These are phyloP conservation scores for Phengaris alcon DNA, from an alignment of 2,888 invertebrate species.

Conservation along the genomic window DNA sequence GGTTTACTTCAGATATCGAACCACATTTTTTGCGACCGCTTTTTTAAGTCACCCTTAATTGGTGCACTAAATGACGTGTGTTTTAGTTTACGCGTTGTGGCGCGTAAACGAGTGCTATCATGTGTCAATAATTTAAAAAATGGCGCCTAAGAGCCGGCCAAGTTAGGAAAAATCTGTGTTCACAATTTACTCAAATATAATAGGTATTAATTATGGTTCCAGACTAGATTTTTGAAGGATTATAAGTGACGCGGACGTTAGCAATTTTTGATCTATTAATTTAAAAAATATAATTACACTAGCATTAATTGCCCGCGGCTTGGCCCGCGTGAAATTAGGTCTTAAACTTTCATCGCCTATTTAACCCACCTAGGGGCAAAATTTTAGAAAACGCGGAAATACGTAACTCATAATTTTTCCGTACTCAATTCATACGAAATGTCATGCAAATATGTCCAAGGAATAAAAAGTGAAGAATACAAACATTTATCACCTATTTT, in stretches of 20 bases:
- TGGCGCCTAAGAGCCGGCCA: neutral
- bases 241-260: no score
- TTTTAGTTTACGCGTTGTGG: neutral
- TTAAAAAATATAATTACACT: no score
- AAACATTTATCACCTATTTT: no score
- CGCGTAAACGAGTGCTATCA: neutral
- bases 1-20: slow-evolving; percentile 62
- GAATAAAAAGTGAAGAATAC: no score
- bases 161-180: neutral
- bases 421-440: no score
- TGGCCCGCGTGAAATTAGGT: no score
- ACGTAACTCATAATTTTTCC: no score
- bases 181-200: neutral
- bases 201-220: neutral
- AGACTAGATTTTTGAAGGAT: neutral
- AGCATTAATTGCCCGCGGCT: no score
- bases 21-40: slow-evolving; percentile 64
- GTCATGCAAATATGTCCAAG: no score
- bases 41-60: slow-evolving; percentile 69
- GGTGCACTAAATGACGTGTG: slow-evolving; percentile 49
- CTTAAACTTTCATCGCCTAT: no score
- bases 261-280: neutral
- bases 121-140: neutral
- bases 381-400: no score
- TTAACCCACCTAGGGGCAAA: no score